Base-by-base conservation (phyloP, 1,140 invertebrate genomes). In the Cydia strobilella region DNA sequence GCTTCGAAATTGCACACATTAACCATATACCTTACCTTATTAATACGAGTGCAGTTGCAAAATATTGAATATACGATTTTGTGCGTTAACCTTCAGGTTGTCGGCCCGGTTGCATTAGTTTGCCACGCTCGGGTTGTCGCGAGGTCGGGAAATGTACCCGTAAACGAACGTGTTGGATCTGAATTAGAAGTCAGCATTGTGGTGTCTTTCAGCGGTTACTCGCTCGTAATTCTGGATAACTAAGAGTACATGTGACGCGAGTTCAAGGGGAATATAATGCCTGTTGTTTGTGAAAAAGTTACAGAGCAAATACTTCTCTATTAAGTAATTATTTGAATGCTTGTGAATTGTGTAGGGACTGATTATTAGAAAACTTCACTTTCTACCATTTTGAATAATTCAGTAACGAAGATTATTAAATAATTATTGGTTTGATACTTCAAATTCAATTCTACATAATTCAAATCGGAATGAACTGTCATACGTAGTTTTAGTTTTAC, bases 1-100 rank as follows among this genome's bases (percentile, higher is more conserved):
- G 87, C 84, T 83, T 80, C 84, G 79, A 77, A 83, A 84, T 92
- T 90, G 87, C 87, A 84, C 83, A 79, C 82, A 78, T 80, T 74
- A 79, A 66, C 79, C 75, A 76, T 80, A 81, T 82, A 83, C 75
- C 74, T 79, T 85, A 79, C 79, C 84, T 87, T 88, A 88, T 89
- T 89, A 89, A 90, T 89, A 90, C 84, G 79, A 88, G 80, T 84
- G 85, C 85, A 84, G 79, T 92, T 90, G 84, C 88, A 86, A 90
- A 89, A 90, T 86, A 87, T 84, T 82, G 80, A 85, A 86, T 88
- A 85, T 83, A 84, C 79, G 75, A 83, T 86, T 90, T 88, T 88
- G 79, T 88, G 77, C 79, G 84, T 83, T 90, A 88, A 91, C 89
- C 90, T 92, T 91, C 86, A 85, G 75, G 75, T 74, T 80, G 82